These are phyloP conservation scores for Perca flavescens DNA, from an alignment of 2,113 vertebrate genomes.

Conservation along the genomic window DNA sequence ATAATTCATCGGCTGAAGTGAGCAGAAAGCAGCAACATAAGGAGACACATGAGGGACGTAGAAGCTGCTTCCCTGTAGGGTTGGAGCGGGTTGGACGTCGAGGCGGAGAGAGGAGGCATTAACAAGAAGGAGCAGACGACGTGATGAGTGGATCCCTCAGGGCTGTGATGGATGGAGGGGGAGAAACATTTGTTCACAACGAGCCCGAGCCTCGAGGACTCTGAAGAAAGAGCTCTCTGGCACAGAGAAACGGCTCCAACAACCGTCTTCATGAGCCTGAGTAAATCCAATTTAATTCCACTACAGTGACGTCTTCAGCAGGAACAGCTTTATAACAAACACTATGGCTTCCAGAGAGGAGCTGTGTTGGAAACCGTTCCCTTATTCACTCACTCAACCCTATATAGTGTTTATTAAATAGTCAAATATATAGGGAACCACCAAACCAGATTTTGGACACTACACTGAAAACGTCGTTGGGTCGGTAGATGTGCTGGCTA, in stretches of 20 bases:
- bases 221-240: neutral
- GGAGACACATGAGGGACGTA: constrained; percentile 37
- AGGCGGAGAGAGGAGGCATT: constrained; percentile 20
- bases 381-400: too few relatives aligned
- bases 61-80: constrained; percentile 33
- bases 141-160: constrained; percentile 42
- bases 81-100: constrained; percentile 18
- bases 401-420: too few relatives aligned
- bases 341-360: too few relatives aligned
- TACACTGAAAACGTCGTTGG: too few relatives aligned
- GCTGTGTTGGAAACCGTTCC: too few relatives aligned
- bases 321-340: neutral
- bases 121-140: constrained; percentile 43
- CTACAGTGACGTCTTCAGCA: neutral
- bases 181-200: constrained; percentile 24
- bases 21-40: constrained; percentile 46
- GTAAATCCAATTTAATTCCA: neutral
- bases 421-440: too few relatives aligned
- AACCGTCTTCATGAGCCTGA: neutral
- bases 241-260: neutral
- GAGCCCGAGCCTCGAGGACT: constrained; percentile 10
- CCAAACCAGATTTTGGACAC: too few relatives aligned
- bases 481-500: too few relatives aligned
- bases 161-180: constrained; percentile 56
- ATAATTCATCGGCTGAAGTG: constrained; percentile 52